Conservation (phyloP, 2,113 vertebrate species). For the Triplophysa dalaica region DNA sequence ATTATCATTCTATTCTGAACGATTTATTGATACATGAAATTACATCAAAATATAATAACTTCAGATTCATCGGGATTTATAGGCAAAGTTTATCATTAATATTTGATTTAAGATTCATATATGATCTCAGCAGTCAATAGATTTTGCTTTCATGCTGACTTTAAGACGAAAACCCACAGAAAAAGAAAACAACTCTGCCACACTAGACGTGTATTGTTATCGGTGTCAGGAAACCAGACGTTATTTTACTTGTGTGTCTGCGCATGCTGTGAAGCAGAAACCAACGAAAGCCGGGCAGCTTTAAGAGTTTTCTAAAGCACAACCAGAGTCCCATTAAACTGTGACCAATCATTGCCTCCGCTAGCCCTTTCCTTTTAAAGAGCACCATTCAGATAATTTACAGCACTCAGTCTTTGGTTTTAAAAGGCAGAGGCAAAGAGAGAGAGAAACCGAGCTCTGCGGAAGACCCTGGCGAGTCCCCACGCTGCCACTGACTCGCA, state of each 20-base stretch:
- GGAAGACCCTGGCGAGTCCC: slow-evolving; percentile 49
- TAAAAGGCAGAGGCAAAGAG: slow-evolving; percentile 10
- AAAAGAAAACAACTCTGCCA: neutral
- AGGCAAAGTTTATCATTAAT: too few relatives aligned
- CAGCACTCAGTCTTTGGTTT: slow-evolving; percentile 6
- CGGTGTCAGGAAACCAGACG: slow-evolving; percentile 18
- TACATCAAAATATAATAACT: too few relatives aligned
- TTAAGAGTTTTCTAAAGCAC: slow-evolving; percentile 42
- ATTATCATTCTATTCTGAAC: too few relatives aligned
- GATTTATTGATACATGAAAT: too few relatives aligned
- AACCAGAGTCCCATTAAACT: slow-evolving; percentile 35
- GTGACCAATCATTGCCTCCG: slow-evolving; percentile 37
- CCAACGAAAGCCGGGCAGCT: slow-evolving; percentile 7
- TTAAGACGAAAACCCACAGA: neutral
- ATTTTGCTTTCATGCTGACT: neutral
- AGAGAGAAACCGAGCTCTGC: slow-evolving; percentile 23
- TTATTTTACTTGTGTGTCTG: slow-evolving; percentile 21
- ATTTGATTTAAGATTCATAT: neutral
- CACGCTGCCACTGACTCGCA: slow-evolving; percentile 53
- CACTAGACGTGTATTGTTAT: slow-evolving; percentile 20
- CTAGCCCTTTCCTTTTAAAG: slow-evolving; percentile 24
- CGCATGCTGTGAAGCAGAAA: slow-evolving; percentile 34
- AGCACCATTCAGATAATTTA: slow-evolving; percentile 32
- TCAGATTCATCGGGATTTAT: too few relatives aligned
- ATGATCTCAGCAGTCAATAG: neutral